Evolutionary conservation across 2,113 vertebrate species (phyloP).

Genomic region (Chlamydotis undulata): DNA sequence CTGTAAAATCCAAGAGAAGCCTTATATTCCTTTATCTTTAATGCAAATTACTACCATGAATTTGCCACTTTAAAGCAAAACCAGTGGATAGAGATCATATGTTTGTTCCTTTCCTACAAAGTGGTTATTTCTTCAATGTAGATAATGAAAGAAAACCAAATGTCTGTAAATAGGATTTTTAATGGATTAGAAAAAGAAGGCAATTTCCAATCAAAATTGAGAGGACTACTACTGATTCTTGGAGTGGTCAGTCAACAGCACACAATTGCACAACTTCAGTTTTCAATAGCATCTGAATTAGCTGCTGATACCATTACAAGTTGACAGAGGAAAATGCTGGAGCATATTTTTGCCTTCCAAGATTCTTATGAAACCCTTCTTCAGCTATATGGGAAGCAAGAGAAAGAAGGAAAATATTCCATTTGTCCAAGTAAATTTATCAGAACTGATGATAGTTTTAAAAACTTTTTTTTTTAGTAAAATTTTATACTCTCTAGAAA

Average conservation of each 20-base stretch:
- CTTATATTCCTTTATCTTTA: constrained; percentile 43
- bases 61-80: constrained; percentile 46
- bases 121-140: constrained; percentile 19
- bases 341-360: not conserved
- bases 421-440: not conserved
- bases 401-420: not conserved
- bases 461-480: not conserved
- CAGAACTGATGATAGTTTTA: not conserved
- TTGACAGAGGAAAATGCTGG: not conserved
- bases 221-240: not conserved
- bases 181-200: constrained; percentile 29
- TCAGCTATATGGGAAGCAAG: not conserved
- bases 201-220: constrained; percentile 7
- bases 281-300: not conserved
- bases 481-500: not conserved
- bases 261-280: not conserved
- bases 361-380: not conserved
- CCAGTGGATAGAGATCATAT: constrained; percentile 19
- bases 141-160: not conserved
- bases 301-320: not conserved
- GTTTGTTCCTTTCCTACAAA: constrained; percentile 19
- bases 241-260: not conserved
- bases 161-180: constrained; percentile 37
- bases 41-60: constrained; percentile 44
- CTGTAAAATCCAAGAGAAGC: constrained; percentile 36